Base-by-base conservation (phyloP, 2,888 invertebrate species). In the Epirrhoe alternata region DNA sequence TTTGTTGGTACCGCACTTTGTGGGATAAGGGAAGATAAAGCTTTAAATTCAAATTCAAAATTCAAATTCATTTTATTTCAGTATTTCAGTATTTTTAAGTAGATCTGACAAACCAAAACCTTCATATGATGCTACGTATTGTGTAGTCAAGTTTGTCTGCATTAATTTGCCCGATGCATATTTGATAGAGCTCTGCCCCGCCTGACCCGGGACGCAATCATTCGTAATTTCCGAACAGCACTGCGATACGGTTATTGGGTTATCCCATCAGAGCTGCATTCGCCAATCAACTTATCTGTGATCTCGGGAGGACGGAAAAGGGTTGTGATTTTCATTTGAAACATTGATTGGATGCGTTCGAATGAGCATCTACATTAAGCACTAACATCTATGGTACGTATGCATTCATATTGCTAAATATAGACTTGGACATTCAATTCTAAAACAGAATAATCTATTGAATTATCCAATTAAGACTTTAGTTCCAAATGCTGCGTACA, bases 221-320 rank as follows among this genome's bases (percentile, higher is more conserved):
- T 85, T 70, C 82, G 85, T 86, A 86, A 91, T 91, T 89, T 92
- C 91, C 92, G 87, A 86, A 83, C 80, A 75, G 77, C 81, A 79
- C 77, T 77, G 72, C 77, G 77, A 74, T 77, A 75, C 76, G 77
- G 76, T 76, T 71, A 77, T 72, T 75, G 71, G 74, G 74, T 78
- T 79, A 77, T 78, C 66, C 64, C 61, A 71, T 70, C 61, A 68
- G 68, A 66, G 61, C 61, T 65, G 67, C 66, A 70, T 68, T 68
- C 66, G 65, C 73, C 70, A 74, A 74, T 73, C 69, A 72, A 70
- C 69, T 70, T 69, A 74, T 74, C 69, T 58, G 49, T 57, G 69
- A 69, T 71, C 71, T 62, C 53, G 64, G 53, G 53, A 65, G 56
- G 61, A 72, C 54, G 68, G 63, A 54, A 68, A 52, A 64, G 61